Percentiles rank a stretch among this genome's conserved stretches.
These are phyloP conservation scores for Drosophila oshimai DNA, from an alignment of 1,140 invertebrate genomes.

Conservation along the genomic window DNA sequence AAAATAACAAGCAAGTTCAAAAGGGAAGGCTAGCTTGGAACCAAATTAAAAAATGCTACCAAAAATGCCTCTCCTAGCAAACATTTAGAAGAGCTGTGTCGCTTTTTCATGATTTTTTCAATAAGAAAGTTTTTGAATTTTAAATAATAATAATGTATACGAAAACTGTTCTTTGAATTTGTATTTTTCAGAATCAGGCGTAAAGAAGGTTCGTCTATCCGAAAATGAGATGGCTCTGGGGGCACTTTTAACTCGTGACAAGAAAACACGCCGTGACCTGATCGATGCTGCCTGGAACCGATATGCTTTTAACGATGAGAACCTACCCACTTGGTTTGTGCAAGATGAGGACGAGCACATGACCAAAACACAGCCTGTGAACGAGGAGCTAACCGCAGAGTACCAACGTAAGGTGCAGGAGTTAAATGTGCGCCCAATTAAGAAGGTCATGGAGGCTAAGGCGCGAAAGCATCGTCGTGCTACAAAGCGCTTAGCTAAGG, in stretches of 20 bases:
- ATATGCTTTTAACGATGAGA: constrained; percentile 93
- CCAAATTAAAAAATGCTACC: too few species aligned
- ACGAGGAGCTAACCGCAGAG: constrained; percentile 89
- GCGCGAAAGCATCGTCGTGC: constrained; percentile 97
- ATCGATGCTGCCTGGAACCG: constrained; percentile 95
- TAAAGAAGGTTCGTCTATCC: constrained; percentile 90
- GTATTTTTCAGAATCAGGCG: constrained; percentile 63
- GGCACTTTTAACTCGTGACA: constrained; percentile 91
- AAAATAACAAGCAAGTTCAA: too few species aligned
- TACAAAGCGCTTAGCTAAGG: constrained; percentile 93
- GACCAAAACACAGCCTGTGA: constrained; percentile 89
- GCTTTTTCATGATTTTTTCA: too few species aligned
- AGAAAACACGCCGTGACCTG: constrained; percentile 93
- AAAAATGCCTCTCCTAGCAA: too few species aligned
- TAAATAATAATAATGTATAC: too few species aligned
- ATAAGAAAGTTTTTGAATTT: too few species aligned
- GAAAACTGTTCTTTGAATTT: background rate
- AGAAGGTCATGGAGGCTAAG: constrained; percentile 99
- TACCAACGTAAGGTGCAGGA: constrained; percentile 91
- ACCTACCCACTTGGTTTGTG: constrained; percentile 98
- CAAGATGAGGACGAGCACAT: constrained; percentile 97
- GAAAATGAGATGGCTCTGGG: constrained; percentile 94
- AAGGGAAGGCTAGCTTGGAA: too few species aligned
- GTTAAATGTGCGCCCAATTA: constrained; percentile 96
- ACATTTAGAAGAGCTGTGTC: too few species aligned